Evolutionary conservation across 2,113 vertebrate genomes (phyloP).

Genomic region (Esox niger): DNA sequence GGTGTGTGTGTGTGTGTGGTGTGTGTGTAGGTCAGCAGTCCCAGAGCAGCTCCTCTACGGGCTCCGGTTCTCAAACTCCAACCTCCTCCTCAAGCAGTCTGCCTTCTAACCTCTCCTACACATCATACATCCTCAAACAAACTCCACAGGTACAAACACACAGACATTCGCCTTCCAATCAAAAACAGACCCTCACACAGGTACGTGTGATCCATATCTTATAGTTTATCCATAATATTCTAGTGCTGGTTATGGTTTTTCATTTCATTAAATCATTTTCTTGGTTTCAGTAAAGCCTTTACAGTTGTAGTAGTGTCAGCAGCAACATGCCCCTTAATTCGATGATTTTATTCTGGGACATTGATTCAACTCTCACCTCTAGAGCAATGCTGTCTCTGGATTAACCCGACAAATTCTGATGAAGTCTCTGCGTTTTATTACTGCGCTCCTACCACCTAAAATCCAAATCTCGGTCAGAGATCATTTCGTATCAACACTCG

Average conservation of each 20-base stretch:
- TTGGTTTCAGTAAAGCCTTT: neutral
- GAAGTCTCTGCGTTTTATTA: neutral
- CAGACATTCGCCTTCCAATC: conserved; percentile 65
- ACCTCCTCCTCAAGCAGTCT: conserved; percentile 78
- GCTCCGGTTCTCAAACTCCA: conserved; percentile 68
- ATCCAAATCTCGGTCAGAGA: too few species aligned
- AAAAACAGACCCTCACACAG: conserved; percentile 57
- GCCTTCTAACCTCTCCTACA: conserved; percentile 92
- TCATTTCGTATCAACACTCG: too few species aligned
- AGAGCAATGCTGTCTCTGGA: conserved; percentile 25
- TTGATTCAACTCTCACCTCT: conserved; percentile 33
- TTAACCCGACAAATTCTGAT: conserved; percentile 13
- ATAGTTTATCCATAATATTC: conserved; percentile 9
- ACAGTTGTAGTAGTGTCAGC: conserved; percentile 3
- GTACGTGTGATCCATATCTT: neutral
- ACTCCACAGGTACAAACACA: conserved; percentile 77
- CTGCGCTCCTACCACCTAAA: too few species aligned
- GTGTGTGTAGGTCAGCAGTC: conserved; percentile 85
- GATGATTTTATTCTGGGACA: conserved; percentile 37
- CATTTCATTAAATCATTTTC: neutral
- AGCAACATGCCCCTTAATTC: conserved; percentile 34
- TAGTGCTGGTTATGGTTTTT: neutral
- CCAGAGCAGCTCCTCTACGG: conserved; percentile 60
- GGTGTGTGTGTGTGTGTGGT: too few species aligned
- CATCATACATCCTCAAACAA: conserved; percentile 97